A percentile compares a stretch with the other conserved stretches of the same genome.
Evolutionary conservation across 1,140 invertebrate genomes (phyloP).

Genomic region (Maconellicoccus hirsutus): DNA sequence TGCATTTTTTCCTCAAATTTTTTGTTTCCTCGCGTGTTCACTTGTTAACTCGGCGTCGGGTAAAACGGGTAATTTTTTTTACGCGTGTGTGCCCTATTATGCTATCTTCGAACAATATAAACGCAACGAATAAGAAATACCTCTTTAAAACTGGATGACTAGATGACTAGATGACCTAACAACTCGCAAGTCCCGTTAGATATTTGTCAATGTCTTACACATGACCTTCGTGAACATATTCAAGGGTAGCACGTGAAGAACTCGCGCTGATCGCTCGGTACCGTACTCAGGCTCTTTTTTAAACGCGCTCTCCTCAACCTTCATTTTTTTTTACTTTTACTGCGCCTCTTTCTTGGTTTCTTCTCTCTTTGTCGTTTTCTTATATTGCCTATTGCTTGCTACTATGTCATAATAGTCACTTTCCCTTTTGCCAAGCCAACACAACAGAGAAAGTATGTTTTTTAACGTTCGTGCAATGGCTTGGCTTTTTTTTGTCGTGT

Average conservation of each 20-base stretch:
- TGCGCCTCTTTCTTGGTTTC: too few species aligned
- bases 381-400: too few species aligned
- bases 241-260: constrained; percentile 20
- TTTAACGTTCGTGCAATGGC: not conserved
- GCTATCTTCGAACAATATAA: not conserved
- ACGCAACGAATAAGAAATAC: not conserved
- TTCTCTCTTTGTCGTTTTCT: too few species aligned
- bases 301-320: not conserved
- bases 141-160: constrained; percentile 15
- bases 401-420: constrained; percentile 9
- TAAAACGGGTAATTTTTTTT: not conserved
- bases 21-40: too few species aligned
- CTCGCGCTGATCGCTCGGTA: not conserved
- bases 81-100: not conserved
- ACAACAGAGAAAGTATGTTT: not conserved
- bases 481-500: not conserved
- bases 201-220: constrained; percentile 19
- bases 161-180: not conserved
- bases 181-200: constrained; percentile 22
- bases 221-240: constrained; percentile 14
- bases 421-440: not conserved
- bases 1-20: not conserved
- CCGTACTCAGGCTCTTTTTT: not conserved
- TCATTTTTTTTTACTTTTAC: not conserved
- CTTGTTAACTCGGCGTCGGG: too few species aligned